phyloP scores from a whole-genome alignment of 2,113 vertebrate species.

The Rhea pennata region DNA sequence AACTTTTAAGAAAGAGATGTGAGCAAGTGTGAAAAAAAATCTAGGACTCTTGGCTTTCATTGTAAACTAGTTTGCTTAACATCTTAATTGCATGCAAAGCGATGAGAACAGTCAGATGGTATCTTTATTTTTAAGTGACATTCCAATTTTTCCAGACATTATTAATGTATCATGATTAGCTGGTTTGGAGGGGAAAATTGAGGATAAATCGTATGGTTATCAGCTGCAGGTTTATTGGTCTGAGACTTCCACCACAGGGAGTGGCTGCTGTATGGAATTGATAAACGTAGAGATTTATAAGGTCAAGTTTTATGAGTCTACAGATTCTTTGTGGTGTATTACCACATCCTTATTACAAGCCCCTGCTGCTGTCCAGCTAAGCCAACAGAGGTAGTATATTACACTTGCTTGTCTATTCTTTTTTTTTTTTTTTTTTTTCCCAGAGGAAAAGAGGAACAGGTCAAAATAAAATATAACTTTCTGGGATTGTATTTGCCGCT shows the following conservation, averaged over 20 bases:
- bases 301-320: constrained; percentile 84
- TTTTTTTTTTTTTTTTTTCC: neutral
- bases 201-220: constrained; percentile 67
- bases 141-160: constrained; percentile 56
- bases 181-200: constrained; percentile 52
- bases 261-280: constrained; percentile 84
- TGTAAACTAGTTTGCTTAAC: neutral
- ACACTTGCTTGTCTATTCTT: constrained; percentile 59
- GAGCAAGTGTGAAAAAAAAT: constrained; percentile 36
- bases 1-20: constrained; percentile 21
- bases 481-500: constrained; percentile 1
- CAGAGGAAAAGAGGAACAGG: constrained; percentile 25
- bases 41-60: neutral
- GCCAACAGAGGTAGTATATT: constrained; percentile 77
- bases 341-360: constrained; percentile 84
- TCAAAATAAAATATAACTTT: constrained; percentile 63
- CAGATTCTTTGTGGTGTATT: constrained; percentile 79
- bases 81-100: neutral
- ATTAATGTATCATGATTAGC: constrained; percentile 74
- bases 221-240: constrained; percentile 80
- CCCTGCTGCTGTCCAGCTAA: constrained; percentile 81
- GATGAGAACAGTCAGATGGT: neutral
- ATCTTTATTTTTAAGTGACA: constrained; percentile 41
- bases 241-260: constrained; percentile 75
- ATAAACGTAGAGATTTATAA: constrained; percentile 89